Evolutionary conservation across 2,797 vertebrate species (phyloP).

Genomic region (Limosa lapponica): DNA sequence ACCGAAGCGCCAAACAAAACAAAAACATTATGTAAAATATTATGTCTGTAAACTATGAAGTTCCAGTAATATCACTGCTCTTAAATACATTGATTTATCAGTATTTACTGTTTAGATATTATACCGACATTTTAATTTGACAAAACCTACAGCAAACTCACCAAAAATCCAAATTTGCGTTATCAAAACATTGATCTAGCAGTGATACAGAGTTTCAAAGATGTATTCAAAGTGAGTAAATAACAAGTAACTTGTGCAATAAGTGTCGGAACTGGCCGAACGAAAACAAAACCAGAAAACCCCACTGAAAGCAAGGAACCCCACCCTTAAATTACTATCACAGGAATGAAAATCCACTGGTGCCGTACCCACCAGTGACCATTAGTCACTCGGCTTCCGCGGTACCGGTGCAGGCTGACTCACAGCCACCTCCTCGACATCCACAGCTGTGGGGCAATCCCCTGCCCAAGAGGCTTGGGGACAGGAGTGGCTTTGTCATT

Average conservation of each 20-base stretch:
- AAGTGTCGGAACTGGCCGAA: background rate
- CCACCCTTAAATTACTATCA: background rate
- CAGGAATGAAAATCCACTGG: background rate
- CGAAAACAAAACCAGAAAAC: background rate
- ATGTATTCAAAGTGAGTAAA: background rate
- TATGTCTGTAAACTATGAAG: accelerated
- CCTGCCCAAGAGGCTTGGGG: background rate
- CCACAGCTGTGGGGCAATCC: background rate
- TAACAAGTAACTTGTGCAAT: background rate
- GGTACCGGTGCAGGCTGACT: accelerated
- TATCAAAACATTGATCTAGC: background rate
- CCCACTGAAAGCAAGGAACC: background rate
- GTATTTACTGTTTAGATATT: background rate
- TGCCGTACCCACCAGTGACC: accelerated
- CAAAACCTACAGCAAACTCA: background rate
- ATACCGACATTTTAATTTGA: background rate
- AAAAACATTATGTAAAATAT: background rate
- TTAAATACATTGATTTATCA: background rate
- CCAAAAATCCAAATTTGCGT: background rate
- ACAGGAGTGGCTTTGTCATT: accelerated
- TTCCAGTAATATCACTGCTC: background rate
- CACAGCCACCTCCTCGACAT: background rate
- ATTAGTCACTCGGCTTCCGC: background rate
- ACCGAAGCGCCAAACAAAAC: background rate
- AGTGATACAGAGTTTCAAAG: background rate